Evolutionary conservation across 2,113 vertebrate species (phyloP).

Genomic region (Ophthalmotilapia sp.): DNA sequence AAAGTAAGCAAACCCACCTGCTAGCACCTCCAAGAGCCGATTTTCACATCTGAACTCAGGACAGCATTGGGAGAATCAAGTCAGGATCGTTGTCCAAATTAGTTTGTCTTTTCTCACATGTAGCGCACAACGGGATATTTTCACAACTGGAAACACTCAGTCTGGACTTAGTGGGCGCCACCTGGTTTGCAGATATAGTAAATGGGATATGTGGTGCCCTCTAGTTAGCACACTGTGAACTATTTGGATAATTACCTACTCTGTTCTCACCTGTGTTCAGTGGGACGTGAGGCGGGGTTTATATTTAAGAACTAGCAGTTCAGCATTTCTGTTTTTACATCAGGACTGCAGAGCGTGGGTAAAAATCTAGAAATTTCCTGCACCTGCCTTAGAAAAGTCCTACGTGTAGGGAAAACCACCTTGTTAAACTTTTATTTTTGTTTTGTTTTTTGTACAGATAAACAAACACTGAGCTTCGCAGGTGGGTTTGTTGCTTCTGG

Average conservation of each 20-base stretch:
- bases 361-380: background rate
- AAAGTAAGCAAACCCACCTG: background rate
- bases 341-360: background rate
- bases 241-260: background rate
- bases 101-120: background rate
- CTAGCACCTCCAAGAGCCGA: background rate
- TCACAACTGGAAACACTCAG: background rate
- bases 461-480: background rate
- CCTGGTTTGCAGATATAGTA: background rate
- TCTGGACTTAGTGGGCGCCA: accelerated
- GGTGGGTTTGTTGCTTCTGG: background rate
- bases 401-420: background rate
- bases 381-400: background rate
- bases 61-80: background rate
- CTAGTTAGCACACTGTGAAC: background rate
- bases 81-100: accelerated
- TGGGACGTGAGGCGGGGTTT: accelerated
- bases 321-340: background rate
- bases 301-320: background rate
- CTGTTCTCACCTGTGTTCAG: accelerated
- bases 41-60: background rate
- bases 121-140: background rate
- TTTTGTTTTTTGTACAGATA: background rate
- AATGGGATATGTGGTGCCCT: background rate
- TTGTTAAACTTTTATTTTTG: background rate